These are phyloP conservation scores for Drosophila neotestacea DNA, from an alignment of 2,888 invertebrate species.

Conservation along the genomic window DNA sequence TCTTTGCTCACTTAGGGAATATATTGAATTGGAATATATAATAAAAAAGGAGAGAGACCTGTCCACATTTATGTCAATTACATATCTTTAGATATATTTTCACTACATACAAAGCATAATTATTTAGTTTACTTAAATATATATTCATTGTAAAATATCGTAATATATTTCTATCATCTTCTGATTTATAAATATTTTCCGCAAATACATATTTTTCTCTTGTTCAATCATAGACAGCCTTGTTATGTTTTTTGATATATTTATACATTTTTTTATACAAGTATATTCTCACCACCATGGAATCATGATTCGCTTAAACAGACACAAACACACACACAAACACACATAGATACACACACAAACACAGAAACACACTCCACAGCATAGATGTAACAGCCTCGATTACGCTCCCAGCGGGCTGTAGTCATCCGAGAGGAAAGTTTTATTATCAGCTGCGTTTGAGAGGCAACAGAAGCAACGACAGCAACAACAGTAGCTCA, in stretches of 20 bases:
- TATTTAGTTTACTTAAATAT: background rate
- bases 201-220: conserved; percentile 1
- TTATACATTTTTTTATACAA: conserved; percentile 24
- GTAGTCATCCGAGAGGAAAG: conserved; percentile 72
- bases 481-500: conserved; percentile 67
- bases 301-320: conserved; percentile 52
- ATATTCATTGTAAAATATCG: background rate
- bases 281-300: conserved; percentile 27
- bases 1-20: too few species aligned
- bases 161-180: background rate
- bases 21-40: too few species aligned
- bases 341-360: conserved; percentile 8
- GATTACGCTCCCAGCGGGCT: conserved; percentile 82
- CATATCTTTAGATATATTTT: background rate
- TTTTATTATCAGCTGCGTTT: conserved; percentile 81
- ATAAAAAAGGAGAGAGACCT: too few species aligned
- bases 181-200: background rate
- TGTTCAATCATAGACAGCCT: conserved; percentile 17
- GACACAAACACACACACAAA: conserved; percentile 28
- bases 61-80: background rate
- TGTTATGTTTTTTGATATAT: conserved; percentile 20
- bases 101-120: background rate
- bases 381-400: conserved; percentile 73
- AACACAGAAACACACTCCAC: conserved; percentile 25
- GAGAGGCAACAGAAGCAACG: conserved; percentile 63